Evolutionary conservation across 2,888 invertebrate species (phyloP).

Genomic region (Lycocerus yunnanus): DNA sequence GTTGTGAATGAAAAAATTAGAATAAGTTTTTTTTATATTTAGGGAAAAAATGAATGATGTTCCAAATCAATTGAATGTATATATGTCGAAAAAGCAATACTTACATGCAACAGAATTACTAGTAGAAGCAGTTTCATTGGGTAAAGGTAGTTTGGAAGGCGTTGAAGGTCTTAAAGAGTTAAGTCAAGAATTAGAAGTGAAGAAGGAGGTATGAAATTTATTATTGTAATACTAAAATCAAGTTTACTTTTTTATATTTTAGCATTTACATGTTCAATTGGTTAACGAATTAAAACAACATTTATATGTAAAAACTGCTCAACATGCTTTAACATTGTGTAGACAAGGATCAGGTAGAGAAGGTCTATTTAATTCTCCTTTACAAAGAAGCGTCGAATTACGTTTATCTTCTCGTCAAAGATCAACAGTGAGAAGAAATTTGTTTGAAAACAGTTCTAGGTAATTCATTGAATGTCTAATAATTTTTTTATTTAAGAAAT

Average conservation of each 20-base stretch:
- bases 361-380: slow-evolving; percentile 56
- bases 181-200: slow-evolving; percentile 71
- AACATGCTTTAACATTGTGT: slow-evolving; percentile 56
- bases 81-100: slow-evolving; percentile 76
- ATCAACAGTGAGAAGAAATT: slow-evolving; percentile 40
- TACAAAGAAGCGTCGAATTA: slow-evolving; percentile 63
- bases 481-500: slow-evolving; percentile 9
- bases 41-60: slow-evolving; percentile 79
- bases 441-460: slow-evolving; percentile 28
- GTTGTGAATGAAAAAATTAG: too few species aligned
- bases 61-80: slow-evolving; percentile 68
- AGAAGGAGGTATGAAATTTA: slow-evolving; percentile 60
- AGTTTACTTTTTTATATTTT: slow-evolving; percentile 36
- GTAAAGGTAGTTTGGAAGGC: slow-evolving; percentile 74
- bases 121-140: slow-evolving; percentile 69
- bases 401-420: slow-evolving; percentile 63
- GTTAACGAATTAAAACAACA: slow-evolving; percentile 74
- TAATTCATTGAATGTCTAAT: slow-evolving; percentile 14
- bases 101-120: slow-evolving; percentile 83
- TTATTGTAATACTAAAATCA: neutral
- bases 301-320: slow-evolving; percentile 63
- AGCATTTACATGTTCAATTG: slow-evolving; percentile 70
- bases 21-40: neutral
- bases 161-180: slow-evolving; percentile 86
- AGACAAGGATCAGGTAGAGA: slow-evolving; percentile 66